phyloP scores from a whole-genome alignment of 2,797 vertebrate genomes.

The Philypnodon macrostomus region DNA sequence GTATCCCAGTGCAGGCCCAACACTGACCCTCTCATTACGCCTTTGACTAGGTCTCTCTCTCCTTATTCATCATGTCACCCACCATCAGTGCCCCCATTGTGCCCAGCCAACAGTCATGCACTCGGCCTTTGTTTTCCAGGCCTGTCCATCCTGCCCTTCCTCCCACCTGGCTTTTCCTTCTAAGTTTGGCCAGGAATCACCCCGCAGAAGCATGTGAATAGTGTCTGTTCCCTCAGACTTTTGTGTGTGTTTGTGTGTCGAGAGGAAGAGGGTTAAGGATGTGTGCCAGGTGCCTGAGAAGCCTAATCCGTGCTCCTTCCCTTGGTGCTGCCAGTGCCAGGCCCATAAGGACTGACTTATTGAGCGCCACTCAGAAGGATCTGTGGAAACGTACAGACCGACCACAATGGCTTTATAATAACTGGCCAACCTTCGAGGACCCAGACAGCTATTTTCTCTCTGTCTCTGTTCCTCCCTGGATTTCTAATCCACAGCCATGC shows the following conservation, averaged over 20 bases:
- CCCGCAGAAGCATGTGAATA: constrained; percentile 58
- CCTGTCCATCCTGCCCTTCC: constrained; percentile 55
- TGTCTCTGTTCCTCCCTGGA: constrained; percentile 59
- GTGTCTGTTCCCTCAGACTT: constrained; percentile 52
- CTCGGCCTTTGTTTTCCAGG: constrained; percentile 49
- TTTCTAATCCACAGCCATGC: constrained; percentile 47
- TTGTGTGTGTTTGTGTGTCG: constrained; percentile 29
- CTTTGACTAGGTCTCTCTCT: constrained; percentile 28
- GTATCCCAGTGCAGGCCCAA: constrained; percentile 66
- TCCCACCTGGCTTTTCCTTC: constrained; percentile 63
- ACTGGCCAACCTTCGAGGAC: constrained; percentile 64
- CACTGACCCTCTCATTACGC: constrained; percentile 59
- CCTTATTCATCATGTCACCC: constrained; percentile 55
- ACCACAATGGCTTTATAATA: constrained; percentile 77
- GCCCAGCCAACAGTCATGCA: constrained; percentile 42
- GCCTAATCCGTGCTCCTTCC: constrained; percentile 42
- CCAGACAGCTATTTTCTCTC: constrained; percentile 72
- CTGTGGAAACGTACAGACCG: constrained; percentile 62
- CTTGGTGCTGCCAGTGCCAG: constrained; percentile 48
- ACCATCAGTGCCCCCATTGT: constrained; percentile 57
- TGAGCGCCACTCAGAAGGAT: constrained; percentile 69
- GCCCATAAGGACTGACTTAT: constrained; percentile 69
- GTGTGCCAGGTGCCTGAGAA: constrained; percentile 58
- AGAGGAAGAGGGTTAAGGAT: constrained; percentile 60
- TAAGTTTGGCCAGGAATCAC: constrained; percentile 66